Base-by-base conservation (phyloP, 2,888 invertebrate species). In the Melipona beecheii region DNA sequence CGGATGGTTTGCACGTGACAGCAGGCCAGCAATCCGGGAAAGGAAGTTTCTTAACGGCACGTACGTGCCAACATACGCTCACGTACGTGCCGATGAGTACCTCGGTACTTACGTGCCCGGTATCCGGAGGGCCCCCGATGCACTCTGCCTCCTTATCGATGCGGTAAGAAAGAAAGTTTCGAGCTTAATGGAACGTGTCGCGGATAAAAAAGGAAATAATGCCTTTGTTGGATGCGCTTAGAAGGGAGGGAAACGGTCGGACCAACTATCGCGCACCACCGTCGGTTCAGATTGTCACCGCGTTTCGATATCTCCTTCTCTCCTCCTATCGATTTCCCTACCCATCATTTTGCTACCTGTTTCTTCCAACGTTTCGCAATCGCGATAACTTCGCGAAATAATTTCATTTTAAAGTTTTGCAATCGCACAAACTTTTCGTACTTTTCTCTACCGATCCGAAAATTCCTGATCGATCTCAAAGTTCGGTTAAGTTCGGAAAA, bases 1-100 rank as follows among this genome's bases (percentile, higher is more conserved):
- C 82, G 90, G 89, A 89, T 90, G 87, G 89, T 82, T 89, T 78
- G 90, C 84, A 88, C 90, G 90, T 90, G 90, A 89, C 90, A 87
- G 86, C 79, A 73, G 84, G 73, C 84, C 79, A 58, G 75, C 85
- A 68, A 90, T 86, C 88, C 90, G 74, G 87, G 83, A 86, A 90
- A 90, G 90, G 89, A 89, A 89, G 88, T 89, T 81, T 81, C 87
- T 88, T 89, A 88, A 88, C 87, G 83, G 89, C 89, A 87, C 88
- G 89, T 89, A 88, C 87, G 83, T 86, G 86, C 88, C 86, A 84
- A 85, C 88, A 82, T 88, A 88, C 87, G 80, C 81, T 86, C 82
- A 85, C 85, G 79, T 88, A 88, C 86, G 85, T 83, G 83, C 81
- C 79, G 85, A 79, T 86, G 85, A 75, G 85, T 88, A 85, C 83